Conservation (phyloP, 2,888 invertebrate species). For the Acrobeloides nanus region DNA sequence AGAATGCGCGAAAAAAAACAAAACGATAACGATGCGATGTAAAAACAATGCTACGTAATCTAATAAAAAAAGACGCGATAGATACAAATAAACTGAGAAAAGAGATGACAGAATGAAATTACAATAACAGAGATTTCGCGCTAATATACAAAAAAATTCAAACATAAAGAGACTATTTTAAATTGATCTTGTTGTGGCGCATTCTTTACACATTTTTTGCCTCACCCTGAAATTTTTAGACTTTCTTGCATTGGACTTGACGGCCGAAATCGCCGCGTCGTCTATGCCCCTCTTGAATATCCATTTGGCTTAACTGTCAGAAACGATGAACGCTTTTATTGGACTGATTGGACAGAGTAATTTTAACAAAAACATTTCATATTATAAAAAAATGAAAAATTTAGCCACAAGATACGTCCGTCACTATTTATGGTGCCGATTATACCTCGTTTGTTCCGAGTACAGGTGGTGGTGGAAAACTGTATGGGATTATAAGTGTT, state of each 20-base stretch:
- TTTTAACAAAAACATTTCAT: not conserved
- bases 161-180: no score
- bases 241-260: constrained; percentile 75
- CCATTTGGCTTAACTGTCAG: constrained; percentile 80
- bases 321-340: constrained; percentile 72
- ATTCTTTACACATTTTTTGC: no score
- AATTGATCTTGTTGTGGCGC: no score
- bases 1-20: no score
- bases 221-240: no score
- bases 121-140: no score
- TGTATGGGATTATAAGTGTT: constrained; percentile 68
- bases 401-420: constrained; percentile 49
- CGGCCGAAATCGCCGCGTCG: constrained; percentile 65
- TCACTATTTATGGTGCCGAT: constrained; percentile 46
- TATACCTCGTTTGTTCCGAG: constrained; percentile 56
- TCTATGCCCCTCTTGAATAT: constrained; percentile 74
- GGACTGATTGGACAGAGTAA: constrained; percentile 95
- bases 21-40: no score
- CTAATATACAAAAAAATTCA: no score
- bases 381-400: constrained; percentile 14
- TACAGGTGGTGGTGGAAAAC: constrained; percentile 74
- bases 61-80: no score
- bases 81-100: no score
- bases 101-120: no score
- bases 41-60: no score